Evolutionary conservation across 2,888 invertebrate genomes (phyloP).

Genomic region (Sepioteuthis lessoniana): DNA sequence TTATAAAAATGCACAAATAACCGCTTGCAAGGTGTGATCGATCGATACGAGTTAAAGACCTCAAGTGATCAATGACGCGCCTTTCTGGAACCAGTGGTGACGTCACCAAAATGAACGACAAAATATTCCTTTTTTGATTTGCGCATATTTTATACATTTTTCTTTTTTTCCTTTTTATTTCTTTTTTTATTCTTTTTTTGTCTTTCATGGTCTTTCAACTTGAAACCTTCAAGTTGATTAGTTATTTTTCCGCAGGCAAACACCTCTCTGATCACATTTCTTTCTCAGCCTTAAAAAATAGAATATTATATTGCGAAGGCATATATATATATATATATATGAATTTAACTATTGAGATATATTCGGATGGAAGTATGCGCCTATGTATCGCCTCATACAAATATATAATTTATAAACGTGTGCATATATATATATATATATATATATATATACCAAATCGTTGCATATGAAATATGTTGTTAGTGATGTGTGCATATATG

Average conservation of each 20-base stretch:
- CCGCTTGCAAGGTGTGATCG: background rate
- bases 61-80: slow-evolving; percentile 15
- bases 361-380: background rate
- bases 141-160: background rate
- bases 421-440: background rate
- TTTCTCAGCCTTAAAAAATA: background rate
- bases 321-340: too few species aligned
- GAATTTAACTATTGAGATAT: too few species aligned
- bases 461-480: background rate
- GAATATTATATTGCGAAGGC: slow-evolving; percentile 10
- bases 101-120: background rate
- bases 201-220: background rate
- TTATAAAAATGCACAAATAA: slow-evolving; percentile 25
- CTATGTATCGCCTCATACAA: background rate
- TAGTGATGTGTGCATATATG: background rate
- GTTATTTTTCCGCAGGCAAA: background rate
- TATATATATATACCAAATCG: too few species aligned
- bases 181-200: background rate
- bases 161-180: background rate
- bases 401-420: background rate
- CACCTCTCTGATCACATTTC: background rate
- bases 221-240: background rate
- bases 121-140: background rate
- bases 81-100: background rate
- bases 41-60: background rate